Evolutionary conservation across 2,888 invertebrate species (phyloP).

Genomic region (Machimus atricapillus): DNA sequence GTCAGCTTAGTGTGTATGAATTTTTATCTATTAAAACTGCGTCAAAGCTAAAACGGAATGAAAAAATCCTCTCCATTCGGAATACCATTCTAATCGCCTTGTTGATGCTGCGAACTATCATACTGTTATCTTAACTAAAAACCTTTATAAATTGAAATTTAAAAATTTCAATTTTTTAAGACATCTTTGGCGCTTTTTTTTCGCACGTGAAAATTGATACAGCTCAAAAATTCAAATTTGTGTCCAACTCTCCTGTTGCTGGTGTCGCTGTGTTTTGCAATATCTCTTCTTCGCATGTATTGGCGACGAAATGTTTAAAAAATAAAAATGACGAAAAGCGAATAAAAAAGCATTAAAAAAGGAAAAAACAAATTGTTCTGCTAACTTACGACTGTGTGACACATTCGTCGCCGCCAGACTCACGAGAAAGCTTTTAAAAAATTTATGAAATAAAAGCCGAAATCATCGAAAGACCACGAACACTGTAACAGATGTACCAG

Average conservation of each 20-base stretch:
- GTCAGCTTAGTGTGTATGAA: conserved; percentile 19
- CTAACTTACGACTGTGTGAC: neutral
- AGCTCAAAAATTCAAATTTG: neutral
- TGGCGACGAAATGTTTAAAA: neutral
- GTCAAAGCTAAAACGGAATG: neutral
- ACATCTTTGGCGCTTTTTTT: neutral
- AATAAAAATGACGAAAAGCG: neutral
- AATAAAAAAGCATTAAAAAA: neutral
- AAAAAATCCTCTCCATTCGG: conserved; percentile 23
- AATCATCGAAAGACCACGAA: neutral
- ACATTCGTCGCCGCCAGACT: neutral
- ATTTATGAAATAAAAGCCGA: conserved; percentile 14
- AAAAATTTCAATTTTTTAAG: neutral
- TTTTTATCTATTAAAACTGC: neutral
- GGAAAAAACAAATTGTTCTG: neutral
- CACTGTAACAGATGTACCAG: neutral
- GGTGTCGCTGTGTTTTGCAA: neutral
- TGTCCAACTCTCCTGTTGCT: conserved; percentile 10
- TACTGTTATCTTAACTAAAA: neutral
- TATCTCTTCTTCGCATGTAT: neutral
- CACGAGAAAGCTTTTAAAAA: conserved; percentile 5
- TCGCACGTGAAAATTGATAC: conserved; percentile 10
- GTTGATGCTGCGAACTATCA: neutral
- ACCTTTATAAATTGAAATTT: neutral
- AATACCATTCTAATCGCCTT: neutral